These are phyloP conservation scores for Cnemophilus loriae DNA, from an alignment of 2,113 vertebrate genomes.

Conservation along the genomic window DNA sequence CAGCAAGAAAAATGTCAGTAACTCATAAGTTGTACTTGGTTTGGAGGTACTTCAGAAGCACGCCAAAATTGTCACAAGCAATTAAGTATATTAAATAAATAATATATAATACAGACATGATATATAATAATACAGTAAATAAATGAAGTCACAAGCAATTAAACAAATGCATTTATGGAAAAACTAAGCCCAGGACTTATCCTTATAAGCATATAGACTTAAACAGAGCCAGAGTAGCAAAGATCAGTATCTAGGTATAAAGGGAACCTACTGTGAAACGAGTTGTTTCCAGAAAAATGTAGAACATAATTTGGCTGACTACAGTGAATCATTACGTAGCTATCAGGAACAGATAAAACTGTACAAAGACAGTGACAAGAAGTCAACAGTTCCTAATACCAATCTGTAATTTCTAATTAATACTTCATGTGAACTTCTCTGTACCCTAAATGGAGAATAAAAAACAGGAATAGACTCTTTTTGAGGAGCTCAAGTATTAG, in stretches of 20 bases:
- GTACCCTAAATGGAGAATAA: background rate
- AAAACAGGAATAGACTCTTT: background rate
- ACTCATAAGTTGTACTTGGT: background rate
- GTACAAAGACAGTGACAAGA: background rate
- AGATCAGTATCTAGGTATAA: background rate
- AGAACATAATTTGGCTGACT: background rate
- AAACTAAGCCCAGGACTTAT: background rate
- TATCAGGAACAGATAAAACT: background rate
- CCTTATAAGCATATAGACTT: background rate
- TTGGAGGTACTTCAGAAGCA: background rate
- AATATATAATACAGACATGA: background rate
- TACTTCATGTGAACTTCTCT: background rate
- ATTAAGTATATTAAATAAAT: background rate
- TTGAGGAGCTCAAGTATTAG: background rate
- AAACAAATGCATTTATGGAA: background rate
- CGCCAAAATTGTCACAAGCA: background rate
- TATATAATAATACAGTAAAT: background rate
- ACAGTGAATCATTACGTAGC: background rate
- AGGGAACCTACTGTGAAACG: background rate
- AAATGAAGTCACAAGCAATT: background rate
- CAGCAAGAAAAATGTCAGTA: background rate
- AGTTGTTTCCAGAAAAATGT: background rate
- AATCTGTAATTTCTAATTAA: background rate
- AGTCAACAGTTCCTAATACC: background rate
- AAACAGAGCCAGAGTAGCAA: background rate